A percentile compares a stretch with the other conserved stretches of the same genome.
phyloP scores from a whole-genome alignment of 2,888 invertebrate genomes.

The Lottia gigantea region DNA sequence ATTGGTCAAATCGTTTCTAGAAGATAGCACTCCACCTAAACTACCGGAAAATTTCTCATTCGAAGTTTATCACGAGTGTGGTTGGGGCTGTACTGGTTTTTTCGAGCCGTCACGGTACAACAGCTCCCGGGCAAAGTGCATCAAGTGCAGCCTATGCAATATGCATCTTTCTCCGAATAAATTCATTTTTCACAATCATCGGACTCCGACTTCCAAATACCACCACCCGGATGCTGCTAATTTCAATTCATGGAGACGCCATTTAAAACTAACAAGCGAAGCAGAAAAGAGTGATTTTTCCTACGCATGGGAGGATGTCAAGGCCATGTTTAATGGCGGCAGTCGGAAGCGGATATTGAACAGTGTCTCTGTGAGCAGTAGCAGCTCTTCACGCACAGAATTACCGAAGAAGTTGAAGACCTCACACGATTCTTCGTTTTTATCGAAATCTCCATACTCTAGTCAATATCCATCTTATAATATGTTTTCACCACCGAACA shows the following conservation, averaged over 20 bases:
- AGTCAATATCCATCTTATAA: slow-evolving; percentile 41
- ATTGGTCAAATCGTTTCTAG: slow-evolving; percentile 94
- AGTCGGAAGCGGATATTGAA: slow-evolving; percentile 78
- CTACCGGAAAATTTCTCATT: slow-evolving; percentile 97
- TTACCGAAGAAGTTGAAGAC: slow-evolving; percentile 17
- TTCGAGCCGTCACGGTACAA: slow-evolving; percentile 71
- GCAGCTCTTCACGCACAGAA: not conserved
- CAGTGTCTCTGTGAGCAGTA: slow-evolving; percentile 15
- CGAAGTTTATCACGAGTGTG: slow-evolving; percentile 91
- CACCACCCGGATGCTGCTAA: slow-evolving; percentile 98
- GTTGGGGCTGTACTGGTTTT: slow-evolving; percentile 88
- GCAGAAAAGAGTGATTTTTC: slow-evolving; percentile 64
- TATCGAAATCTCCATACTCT: slow-evolving; percentile 34
- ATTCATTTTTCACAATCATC: slow-evolving; percentile 97
- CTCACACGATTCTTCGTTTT: slow-evolving; percentile 27
- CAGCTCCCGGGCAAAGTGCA: slow-evolving; percentile 92
- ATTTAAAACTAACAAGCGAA: slow-evolving; percentile 84
- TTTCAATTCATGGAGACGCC: slow-evolving; percentile 97
- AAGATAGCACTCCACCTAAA: slow-evolving; percentile 72
- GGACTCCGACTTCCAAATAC: slow-evolving; percentile 74
- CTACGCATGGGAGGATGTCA: slow-evolving; percentile 95
- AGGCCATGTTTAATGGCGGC: slow-evolving; percentile 99
- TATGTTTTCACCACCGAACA: slow-evolving; percentile 41
- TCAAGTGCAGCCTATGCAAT: slow-evolving; percentile 93
- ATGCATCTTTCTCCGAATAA: slow-evolving; percentile 98